Conservation (phyloP, 2,113 vertebrate species). For the Capreolus pygargus region DNA sequence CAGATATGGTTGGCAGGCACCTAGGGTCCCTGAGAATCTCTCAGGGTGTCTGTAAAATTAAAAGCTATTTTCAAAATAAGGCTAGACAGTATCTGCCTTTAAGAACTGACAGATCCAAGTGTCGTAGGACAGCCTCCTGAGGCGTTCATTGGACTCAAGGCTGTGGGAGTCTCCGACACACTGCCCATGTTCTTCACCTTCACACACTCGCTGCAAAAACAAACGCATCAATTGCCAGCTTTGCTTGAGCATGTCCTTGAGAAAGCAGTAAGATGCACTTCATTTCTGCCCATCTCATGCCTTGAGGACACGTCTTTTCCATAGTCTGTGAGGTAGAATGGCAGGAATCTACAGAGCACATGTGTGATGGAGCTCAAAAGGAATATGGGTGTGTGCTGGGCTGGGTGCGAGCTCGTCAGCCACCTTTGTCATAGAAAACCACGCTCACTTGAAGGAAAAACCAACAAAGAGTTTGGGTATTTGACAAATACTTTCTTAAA, state of each 20-base stretch:
- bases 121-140: accelerated
- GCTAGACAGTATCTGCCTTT: background rate
- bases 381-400: background rate
- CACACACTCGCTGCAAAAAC: background rate
- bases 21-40: background rate
- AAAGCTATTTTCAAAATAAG: background rate
- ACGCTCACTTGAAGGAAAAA: background rate
- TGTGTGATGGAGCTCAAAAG: no score
- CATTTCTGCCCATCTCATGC: background rate
- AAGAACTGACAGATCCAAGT: background rate
- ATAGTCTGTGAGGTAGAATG: background rate
- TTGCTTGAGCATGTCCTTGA: background rate
- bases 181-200: no score
- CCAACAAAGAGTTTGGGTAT: background rate
- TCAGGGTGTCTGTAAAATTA: background rate
- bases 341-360: accelerated
- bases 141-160: accelerated
- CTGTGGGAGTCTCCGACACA: no score
- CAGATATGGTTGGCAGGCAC: background rate
- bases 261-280: background rate
- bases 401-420: accelerated
- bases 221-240: background rate
- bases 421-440: background rate
- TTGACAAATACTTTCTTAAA: background rate
- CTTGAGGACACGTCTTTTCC: background rate